Conservation (phyloP, 2,113 vertebrate genomes). For the Geococcyx californianus region DNA sequence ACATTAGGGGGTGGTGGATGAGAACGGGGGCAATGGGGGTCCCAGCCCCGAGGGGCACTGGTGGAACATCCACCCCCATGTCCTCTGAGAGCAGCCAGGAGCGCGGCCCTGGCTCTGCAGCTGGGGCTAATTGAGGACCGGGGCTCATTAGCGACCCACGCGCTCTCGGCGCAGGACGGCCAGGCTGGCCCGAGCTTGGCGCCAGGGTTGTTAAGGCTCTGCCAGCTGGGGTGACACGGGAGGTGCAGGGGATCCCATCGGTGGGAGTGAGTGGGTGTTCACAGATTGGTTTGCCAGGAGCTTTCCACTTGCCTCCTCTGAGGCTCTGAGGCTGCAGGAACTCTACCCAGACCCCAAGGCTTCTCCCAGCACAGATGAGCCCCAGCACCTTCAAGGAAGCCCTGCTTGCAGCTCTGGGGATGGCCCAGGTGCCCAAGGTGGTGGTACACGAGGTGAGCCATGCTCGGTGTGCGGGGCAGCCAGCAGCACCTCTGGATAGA, state of each 20-base stretch:
- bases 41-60: rapidly evolving
- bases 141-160: constrained; percentile 5
- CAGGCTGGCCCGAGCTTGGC: background rate
- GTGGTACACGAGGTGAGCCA: rapidly evolving
- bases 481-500: background rate
- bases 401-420: rapidly evolving
- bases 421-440: too few relatives aligned
- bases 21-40: background rate
- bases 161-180: background rate
- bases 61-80: background rate
- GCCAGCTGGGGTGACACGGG: background rate
- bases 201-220: background rate
- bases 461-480: background rate
- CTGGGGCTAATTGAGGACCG: background rate
- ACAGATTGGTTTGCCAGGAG: rapidly evolving
- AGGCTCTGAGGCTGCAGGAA: background rate
- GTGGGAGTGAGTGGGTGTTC: background rate
- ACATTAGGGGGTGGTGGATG: background rate
- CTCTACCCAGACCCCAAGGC: background rate
- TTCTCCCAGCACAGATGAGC: rapidly evolving
- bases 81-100: background rate
- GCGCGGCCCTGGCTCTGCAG: rapidly evolving
- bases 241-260: rapidly evolving
- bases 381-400: background rate
- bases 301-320: background rate